Base-by-base conservation (phyloP, 2,113 vertebrate species). In the Cyprinodon brontotheroides region DNA sequence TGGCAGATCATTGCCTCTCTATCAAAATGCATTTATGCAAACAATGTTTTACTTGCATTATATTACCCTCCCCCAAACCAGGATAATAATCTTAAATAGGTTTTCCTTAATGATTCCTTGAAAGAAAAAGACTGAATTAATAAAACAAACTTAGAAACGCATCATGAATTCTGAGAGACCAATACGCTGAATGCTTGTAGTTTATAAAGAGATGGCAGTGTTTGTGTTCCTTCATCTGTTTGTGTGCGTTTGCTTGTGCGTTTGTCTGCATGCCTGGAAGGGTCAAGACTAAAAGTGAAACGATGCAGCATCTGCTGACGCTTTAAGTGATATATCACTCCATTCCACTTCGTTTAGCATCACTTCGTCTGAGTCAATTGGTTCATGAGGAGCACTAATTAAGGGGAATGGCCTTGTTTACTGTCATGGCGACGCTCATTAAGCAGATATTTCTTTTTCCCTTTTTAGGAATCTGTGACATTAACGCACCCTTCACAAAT, bases 361-460 rank as follows among this genome's bases (percentile, higher is more conserved):
- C 89, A 84, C 83, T 87, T 83, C 64, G 82, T 88, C 76, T 79
- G 85, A 87, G 87, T 89, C 91, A 92, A 93, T 90, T 92, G 89
- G 81, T 89, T 89, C 88, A 85, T 78, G 84, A 90, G 84, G 85
- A 87, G 70, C 81, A 78, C 88, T 92, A 92, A 93, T 94, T 89
- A 91, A 90, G 79, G 90, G 89, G 91, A 92, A 89, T 84, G 87
- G 87, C 81, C 80, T 85, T 89, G 88, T 94, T 93, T 92, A 91
- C 87, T 76, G 62, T 81, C 85, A 80, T 57, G 38, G 75, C 38
- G 71, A 89, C 10, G 66, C 82, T 91, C 78, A 63, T 92, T 93
- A 89, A 79, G 83, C 57, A 2, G 37, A 70, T 65, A 57, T 15
- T 22, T 62, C 3, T 45, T 64, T 53, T 65, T 48, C 73, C 70